phyloP scores from a whole-genome alignment of 2,888 invertebrate species.

The Dryobotodes eremita region DNA sequence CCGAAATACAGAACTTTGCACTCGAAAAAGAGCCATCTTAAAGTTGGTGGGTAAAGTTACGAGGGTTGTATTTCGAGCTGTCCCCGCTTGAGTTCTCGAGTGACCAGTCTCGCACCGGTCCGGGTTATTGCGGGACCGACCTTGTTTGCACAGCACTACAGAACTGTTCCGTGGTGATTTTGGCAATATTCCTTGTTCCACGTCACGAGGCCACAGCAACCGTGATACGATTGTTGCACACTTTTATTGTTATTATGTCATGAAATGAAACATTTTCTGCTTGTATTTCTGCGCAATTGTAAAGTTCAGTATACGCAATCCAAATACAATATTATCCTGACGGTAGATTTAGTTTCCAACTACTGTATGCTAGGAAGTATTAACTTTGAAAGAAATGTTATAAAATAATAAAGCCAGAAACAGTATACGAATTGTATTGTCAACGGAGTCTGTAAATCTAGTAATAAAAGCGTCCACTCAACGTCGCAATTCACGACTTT shows the following conservation, averaged over 20 bases:
- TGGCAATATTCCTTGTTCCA: constrained; percentile 80
- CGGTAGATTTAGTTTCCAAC: constrained; percentile 33
- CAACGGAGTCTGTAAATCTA: constrained; percentile 76
- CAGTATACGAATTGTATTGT: constrained; percentile 67
- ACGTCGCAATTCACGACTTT: constrained; percentile 76
- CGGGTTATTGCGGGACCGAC: constrained; percentile 82
- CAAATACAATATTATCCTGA: constrained; percentile 36
- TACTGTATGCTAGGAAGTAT: constrained; percentile 35
- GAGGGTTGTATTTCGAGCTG: constrained; percentile 80
- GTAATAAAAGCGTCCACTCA: constrained; percentile 78
- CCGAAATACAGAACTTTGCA: constrained; percentile 84
- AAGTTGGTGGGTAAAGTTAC: constrained; percentile 77
- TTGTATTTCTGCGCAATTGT: constrained; percentile 36
- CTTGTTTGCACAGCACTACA: constrained; percentile 87
- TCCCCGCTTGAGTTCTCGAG: constrained; percentile 81
- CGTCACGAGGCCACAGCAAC: constrained; percentile 47
- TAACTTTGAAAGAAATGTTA: constrained; percentile 47
- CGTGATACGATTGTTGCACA: constrained; percentile 47
- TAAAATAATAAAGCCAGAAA: constrained; percentile 59
- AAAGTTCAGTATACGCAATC: constrained; percentile 21
- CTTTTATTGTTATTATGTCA: constrained; percentile 56
- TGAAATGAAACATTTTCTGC: constrained; percentile 58
- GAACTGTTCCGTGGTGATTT: constrained; percentile 82
- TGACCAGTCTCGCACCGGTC: constrained; percentile 77
- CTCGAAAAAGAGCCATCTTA: constrained; percentile 83